Evolutionary conservation across 2,888 invertebrate genomes (phyloP), one percentile per base, ranked within the genome.

Genomic region (Megastigmus dorsalis): DNA sequence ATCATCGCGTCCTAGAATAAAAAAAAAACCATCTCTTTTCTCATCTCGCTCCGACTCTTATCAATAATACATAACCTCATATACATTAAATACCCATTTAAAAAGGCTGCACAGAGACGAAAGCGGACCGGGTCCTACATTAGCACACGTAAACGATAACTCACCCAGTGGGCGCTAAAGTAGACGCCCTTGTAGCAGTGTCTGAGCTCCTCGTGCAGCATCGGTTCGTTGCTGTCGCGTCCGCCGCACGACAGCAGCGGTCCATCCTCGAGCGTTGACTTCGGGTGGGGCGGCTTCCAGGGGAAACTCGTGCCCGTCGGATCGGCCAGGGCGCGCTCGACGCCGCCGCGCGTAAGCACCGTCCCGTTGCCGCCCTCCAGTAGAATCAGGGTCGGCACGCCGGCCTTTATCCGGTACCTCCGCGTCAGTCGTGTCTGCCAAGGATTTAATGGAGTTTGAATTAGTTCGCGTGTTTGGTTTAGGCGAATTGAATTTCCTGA

Each of bases 121-220:
- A n/a, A n/a, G n/a, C n/a, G n/a, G n/a, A n/a, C n/a, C n/a, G n/a
- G n/a, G n/a, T n/a, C n/a, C n/a, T n/a, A n/a, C n/a, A n/a, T n/a
- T n/a, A n/a, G 26, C 9, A 45, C n/a, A n/a, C 2, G 15, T 43
- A 15, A 1, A 41, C n/a, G 41, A 9, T 7, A 41, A 74, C 91
- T 90, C 88, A 96, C 96, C 96, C 96, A 96, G 86, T 95, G 94
- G 20, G 96, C 96, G 72, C 95, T 95, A 87, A 96, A 96, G 85
- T 95, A 95, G 82, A 96, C 92, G 45, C 94, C 95, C 82, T 93
- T 92, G 66, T 94, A 90, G 79, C 91, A 92, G 80, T 90, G 90
- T 0, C 92, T 91, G 20, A 93, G 85, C 75, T 92, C 91, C 20
- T 90, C 90, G 82, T 92, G 92, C 20, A 89, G 84, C 82, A 88